phyloP scores from a whole-genome alignment of 2,888 invertebrate genomes.

The Herminia tarsipennalis region DNA sequence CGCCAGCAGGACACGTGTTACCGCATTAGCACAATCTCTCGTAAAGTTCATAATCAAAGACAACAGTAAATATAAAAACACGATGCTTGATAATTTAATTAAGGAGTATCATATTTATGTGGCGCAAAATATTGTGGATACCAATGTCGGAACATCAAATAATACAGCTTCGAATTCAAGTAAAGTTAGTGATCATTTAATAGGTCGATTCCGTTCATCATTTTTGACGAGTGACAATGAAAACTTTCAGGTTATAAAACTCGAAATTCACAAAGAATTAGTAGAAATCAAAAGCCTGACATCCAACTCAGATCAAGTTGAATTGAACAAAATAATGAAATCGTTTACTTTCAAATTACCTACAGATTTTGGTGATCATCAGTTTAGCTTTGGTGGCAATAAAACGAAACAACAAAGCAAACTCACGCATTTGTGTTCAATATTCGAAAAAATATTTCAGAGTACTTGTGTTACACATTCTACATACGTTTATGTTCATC shows the following conservation, averaged over 20 bases:
- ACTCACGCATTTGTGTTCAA: conserved; percentile 16
- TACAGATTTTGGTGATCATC: conserved; percentile 24
- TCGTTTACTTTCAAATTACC: conserved; percentile 25
- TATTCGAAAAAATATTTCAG: conserved; percentile 17
- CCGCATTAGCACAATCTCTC: conserved; percentile 23
- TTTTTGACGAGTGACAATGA: conserved; percentile 18
- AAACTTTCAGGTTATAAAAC: conserved; percentile 17
- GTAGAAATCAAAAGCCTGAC: too few species aligned
- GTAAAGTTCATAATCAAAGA: conserved; percentile 24
- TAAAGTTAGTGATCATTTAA: conserved; percentile 1
- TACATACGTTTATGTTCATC: conserved; percentile 10
- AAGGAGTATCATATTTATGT: conserved; percentile 32
- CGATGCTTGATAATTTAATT: conserved; percentile 28
- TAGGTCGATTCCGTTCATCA: conserved; percentile 14
- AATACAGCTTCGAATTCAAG: background rate
- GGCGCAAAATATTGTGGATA: conserved; percentile 10
- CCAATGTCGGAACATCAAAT: background rate
- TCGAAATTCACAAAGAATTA: conserved; percentile 13
- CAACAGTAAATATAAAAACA: conserved; percentile 16
- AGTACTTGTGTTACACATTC: background rate
- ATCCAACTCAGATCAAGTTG: too few species aligned
- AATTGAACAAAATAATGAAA: conserved; percentile 9
- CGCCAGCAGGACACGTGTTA: conserved; percentile 22
- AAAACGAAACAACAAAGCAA: conserved; percentile 15
- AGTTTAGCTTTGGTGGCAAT: conserved; percentile 19